Base-by-base conservation (phyloP, 2,797 vertebrate species). In the Cheirogaleus major region DNA sequence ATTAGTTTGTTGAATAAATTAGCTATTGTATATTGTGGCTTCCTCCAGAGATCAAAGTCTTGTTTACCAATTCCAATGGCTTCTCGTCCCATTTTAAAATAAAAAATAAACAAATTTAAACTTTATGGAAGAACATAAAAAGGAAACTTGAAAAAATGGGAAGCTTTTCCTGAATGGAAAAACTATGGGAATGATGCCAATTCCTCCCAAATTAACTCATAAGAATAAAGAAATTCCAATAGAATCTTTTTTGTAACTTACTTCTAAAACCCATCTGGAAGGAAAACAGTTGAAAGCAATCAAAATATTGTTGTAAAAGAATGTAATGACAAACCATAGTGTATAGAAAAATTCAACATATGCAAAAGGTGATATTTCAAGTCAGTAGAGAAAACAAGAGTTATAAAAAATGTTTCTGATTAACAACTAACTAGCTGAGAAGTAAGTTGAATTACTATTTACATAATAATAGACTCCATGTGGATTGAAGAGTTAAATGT, bases 281-380 rank as follows among this genome's bases (percentile, higher is more conserved):
- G 63, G 41, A 52, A 79, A 78, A 93, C 41, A 59, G 38, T 23
- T 76, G 52, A 92, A 92, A 95, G 85, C 27, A 85, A 92, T 15
- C 75, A 96, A 63, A 85, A 86, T 23, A 73, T 59, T 94, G 92
- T 82, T 90, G 30, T 43, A 55, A 89, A 84, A 95, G 27, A 94
- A 6, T 85, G 3, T 76, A 92, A 89, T 69, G 83, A 89, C 75
- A 94, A 93, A 38, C 11, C 11, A 76, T 20, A 73, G 12, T 63
- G 48, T 7, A 48, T 18, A 73, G n/a, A 76, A 94, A 89, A 57
- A 55, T 45, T 72, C 45, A 65, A 27, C 43, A 84, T 43, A 32
- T 12, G 15, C 30, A 87, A 75, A 69, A 90, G 17, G 27, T 80
- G 48, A 41, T 32, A 94, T 75, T 75, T 86, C 14, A 79, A 87